A percentile compares a stretch with the other conserved stretches of the same genome.
Evolutionary conservation across 2,797 vertebrate species (phyloP).

Genomic region (Melanotaenia nigrans): DNA sequence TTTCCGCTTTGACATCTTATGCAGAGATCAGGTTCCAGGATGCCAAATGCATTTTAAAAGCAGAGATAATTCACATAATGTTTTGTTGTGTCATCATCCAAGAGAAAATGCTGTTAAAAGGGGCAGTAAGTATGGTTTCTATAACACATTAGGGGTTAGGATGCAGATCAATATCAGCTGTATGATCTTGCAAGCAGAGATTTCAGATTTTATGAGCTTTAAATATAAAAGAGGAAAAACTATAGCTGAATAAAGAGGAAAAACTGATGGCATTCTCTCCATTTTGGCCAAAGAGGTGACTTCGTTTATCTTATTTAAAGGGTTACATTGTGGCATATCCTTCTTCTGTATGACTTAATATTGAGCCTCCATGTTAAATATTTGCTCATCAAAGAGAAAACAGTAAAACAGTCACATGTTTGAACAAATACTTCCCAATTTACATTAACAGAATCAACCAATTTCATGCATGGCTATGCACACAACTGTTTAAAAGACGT

Average conservation of each 20-base stretch:
- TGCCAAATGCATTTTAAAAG: background rate
- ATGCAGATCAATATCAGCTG: background rate
- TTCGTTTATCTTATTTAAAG: background rate
- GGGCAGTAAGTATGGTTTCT: background rate
- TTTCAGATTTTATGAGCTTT: background rate
- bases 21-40: background rate
- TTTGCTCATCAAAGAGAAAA: background rate
- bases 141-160: background rate
- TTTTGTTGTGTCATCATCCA: background rate
- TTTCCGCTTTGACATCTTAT: background rate
- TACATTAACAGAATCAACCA: background rate
- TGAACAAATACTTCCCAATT: background rate
- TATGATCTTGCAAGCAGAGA: background rate
- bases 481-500: background rate
- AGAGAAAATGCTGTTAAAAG: background rate
- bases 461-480: background rate
- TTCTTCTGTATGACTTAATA: background rate
- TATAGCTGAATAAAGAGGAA: background rate
- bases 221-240: background rate
- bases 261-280: too few species aligned
- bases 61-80: background rate
- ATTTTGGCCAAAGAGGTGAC: background rate
- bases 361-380: background rate
- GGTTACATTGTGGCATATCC: background rate
- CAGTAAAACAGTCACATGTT: background rate